These are phyloP conservation scores for Hassar affinis DNA, from an alignment of 2,113 vertebrate genomes.

Conservation along the genomic window DNA sequence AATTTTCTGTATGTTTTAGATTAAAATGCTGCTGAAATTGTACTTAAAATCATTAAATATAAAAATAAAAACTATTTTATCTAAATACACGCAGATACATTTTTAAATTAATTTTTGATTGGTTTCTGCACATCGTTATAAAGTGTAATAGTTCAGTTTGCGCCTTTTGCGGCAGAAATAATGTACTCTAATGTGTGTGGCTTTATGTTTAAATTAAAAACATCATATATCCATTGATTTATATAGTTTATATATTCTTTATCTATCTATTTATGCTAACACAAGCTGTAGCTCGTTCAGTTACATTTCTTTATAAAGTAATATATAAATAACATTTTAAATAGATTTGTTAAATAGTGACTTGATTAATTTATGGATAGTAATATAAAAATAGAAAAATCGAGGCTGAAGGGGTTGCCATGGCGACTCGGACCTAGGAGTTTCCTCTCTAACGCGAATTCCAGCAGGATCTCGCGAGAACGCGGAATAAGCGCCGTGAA, in stretches of 20 bases:
- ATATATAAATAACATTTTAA: not conserved
- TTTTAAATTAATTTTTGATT: not conserved
- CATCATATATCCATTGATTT: not conserved
- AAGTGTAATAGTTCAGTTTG: not conserved
- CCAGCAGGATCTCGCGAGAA: not conserved
- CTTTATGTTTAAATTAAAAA: not conserved
- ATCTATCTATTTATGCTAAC: not conserved
- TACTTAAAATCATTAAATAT: not conserved
- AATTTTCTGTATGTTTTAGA: too few species aligned
- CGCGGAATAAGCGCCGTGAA: not conserved
- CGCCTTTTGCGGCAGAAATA: not conserved
- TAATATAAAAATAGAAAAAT: not conserved
- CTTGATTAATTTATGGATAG: too few species aligned
- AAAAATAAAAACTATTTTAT: not conserved
- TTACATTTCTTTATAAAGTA: not conserved
- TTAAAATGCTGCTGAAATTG: not conserved
- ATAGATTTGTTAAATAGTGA: not conserved
- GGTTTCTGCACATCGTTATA: not conserved
- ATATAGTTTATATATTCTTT: not conserved
- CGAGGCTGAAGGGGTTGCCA: conserved; percentile 5
- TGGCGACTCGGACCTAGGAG: not conserved
- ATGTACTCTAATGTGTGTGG: not conserved
- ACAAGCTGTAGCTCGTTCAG: not conserved
- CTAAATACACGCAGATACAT: not conserved
- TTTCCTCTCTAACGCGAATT: conserved; percentile 4